Evolutionary conservation across 1,140 invertebrate species (phyloP), one percentile per base, ranked within the genome.

Genomic region (Melanaphis sacchari): DNA sequence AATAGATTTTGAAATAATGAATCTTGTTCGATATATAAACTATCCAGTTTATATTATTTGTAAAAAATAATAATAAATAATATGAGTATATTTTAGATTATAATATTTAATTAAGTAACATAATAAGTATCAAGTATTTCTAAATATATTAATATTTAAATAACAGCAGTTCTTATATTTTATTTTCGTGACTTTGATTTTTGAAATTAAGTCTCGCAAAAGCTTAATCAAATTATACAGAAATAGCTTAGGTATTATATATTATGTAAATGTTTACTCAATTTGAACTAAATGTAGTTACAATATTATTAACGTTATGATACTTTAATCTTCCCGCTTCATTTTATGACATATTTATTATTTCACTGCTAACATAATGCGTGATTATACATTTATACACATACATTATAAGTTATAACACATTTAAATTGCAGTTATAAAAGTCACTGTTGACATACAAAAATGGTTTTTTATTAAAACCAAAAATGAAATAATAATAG

Each of bases 291-390:
- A 87, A 87, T 49, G 15, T 18, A 87, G 41, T 87, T 46, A n/a
- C 31, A n/a, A 87, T 87, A 85, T 87, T 49, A 87, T 46, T 46
- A 87, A 31, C n/a, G n/a, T 87, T 87, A 46, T 87, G 85, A 87
- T 87, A 87, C 36, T 87, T 46, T 87, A 87, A 87, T 87, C 85
- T n/a, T 43, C 4, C 18, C 84, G 31, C 43, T 41, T 87, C 85
- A 87, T 87, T 87, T 87, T 46, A 46, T 31, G 18, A 15, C 31
- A 87, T 46, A 76, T 76, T 76, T 76, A 76, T 76, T 76, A 76
- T 76, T 76, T 76, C 59, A 76, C 31, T 76, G 11, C 31, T 76
- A 76, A 76, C 31, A 76, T 76, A 76, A n/a, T n/a, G 31, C 59
- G 59, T 6, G 31, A 15, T 66, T 66, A 66, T 66, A 66, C 4